phyloP scores from a whole-genome alignment of 2,888 invertebrate species.

The Plusia festucae region DNA sequence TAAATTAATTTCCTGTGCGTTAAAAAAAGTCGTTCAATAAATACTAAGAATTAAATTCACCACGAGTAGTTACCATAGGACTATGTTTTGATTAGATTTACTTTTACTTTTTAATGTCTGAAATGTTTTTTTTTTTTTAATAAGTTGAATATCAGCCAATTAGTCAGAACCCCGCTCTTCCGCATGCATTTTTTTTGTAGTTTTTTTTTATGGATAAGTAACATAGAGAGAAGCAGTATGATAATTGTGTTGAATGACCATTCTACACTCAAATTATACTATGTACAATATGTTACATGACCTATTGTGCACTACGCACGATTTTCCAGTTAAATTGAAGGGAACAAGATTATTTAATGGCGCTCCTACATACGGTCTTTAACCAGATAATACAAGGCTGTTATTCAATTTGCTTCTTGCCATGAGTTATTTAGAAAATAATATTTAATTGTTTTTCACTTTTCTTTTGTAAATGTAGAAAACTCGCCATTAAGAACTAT shows the following conservation, averaged over 20 bases:
- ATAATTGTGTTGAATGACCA: neutral
- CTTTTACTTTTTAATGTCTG: no score
- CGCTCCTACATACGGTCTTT: conserved; percentile 24
- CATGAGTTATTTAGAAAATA: conserved; percentile 23
- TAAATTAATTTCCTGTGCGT: neutral
- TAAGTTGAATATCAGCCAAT: no score
- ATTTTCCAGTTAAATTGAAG: conserved; percentile 23
- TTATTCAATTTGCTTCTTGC: conserved; percentile 54
- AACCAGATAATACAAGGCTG: conserved; percentile 40
- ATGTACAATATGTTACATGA: conserved; percentile 13
- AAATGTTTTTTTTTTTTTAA: no score
- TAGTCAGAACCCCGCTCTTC: no score
- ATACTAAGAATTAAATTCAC: neutral
- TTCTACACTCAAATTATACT: neutral
- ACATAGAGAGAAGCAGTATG: neutral
- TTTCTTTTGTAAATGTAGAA: no score
- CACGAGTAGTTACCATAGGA: accelerated
- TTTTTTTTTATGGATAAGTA: no score
- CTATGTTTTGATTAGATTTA: neutral
- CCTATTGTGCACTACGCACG: conserved; percentile 28
- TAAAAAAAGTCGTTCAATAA: neutral
- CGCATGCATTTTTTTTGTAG: neutral
- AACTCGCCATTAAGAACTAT: no score
- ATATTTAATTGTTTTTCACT: neutral
- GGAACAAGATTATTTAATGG: conserved; percentile 52